Percentiles rank a stretch among this genome's conserved stretches.
Conservation (phyloP, 2,797 vertebrate genomes). For the Pipistrellus kuhlii region DNA sequence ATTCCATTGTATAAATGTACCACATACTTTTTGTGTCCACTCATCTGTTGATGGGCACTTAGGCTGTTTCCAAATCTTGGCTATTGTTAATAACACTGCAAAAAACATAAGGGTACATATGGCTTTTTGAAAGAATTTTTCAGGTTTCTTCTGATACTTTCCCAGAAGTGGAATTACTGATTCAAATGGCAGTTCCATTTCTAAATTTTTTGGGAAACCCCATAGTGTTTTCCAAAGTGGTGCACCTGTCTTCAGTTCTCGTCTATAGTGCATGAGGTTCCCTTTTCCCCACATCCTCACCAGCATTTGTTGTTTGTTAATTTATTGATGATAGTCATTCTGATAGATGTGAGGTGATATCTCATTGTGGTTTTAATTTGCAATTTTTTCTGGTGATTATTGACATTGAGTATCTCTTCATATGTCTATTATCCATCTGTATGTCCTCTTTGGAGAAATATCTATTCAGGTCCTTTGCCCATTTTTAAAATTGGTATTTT, state of each 20-base stretch:
- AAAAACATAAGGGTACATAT: background rate
- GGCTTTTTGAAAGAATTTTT: background rate
- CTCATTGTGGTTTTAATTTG: background rate
- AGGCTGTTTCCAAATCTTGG: background rate
- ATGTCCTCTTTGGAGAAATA: background rate
- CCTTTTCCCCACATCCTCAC: background rate
- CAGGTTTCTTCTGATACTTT: background rate
- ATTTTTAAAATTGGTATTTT: background rate
- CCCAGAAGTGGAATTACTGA: background rate
- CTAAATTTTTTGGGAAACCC: background rate
- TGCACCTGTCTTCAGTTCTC: background rate
- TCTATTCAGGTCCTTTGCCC: background rate
- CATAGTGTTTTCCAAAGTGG: background rate
- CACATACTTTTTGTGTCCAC: background rate
- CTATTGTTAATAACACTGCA: background rate
- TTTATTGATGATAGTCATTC: background rate
- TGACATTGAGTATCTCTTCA: background rate
- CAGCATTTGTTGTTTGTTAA: background rate
- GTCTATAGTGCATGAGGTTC: background rate
- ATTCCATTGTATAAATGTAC: background rate
- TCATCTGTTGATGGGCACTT: background rate
- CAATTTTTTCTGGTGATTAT: background rate
- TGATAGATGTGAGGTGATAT: background rate
- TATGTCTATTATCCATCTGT: background rate
- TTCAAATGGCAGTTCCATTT: background rate